phyloP scores from a whole-genome alignment of 2,797 vertebrate species.

The Sebastes umbrosus region DNA sequence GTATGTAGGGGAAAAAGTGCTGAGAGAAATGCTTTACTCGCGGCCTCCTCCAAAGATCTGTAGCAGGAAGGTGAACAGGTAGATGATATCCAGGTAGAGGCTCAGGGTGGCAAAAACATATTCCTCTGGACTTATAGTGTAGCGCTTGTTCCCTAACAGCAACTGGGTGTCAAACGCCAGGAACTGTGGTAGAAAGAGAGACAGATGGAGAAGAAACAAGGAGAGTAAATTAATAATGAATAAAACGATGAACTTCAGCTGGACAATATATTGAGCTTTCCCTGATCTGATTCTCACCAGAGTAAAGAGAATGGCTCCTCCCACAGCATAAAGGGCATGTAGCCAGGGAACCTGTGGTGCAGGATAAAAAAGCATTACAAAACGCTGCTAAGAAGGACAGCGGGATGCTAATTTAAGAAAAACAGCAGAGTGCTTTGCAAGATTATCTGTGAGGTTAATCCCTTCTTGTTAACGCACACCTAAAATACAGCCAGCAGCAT shows the following conservation, averaged over 20 bases:
- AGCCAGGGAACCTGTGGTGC: slow-evolving; percentile 90
- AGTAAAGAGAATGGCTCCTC: slow-evolving; percentile 91
- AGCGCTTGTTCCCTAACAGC: slow-evolving; percentile 90
- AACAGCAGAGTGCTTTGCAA: slow-evolving; percentile 4
- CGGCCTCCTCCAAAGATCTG: slow-evolving; percentile 86
- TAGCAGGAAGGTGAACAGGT: slow-evolving; percentile 94
- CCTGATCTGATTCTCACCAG: slow-evolving; percentile 83
- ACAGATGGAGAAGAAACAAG: neutral
- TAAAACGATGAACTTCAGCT: neutral
- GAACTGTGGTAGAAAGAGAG: slow-evolving; percentile 81
- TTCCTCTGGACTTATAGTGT: slow-evolving; percentile 91
- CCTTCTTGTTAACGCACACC: slow-evolving; percentile 1
- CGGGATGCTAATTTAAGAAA: slow-evolving; percentile 45
- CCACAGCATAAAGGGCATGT: slow-evolving; percentile 87
- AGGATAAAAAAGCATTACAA: slow-evolving; percentile 40
- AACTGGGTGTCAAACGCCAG: slow-evolving; percentile 95
- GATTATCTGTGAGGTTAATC: slow-evolving; percentile 63
- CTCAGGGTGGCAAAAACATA: slow-evolving; percentile 94
- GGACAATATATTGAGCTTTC: neutral
- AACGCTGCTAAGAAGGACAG: slow-evolving; percentile 33
- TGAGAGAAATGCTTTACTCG: slow-evolving; percentile 31
- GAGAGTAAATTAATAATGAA: neutral
- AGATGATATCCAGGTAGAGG: slow-evolving; percentile 94
- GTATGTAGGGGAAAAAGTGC: too few species aligned
- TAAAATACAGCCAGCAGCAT: neutral